Evolutionary conservation across 1,140 invertebrate genomes (phyloP).

Genomic region (Anthonomus grandis): DNA sequence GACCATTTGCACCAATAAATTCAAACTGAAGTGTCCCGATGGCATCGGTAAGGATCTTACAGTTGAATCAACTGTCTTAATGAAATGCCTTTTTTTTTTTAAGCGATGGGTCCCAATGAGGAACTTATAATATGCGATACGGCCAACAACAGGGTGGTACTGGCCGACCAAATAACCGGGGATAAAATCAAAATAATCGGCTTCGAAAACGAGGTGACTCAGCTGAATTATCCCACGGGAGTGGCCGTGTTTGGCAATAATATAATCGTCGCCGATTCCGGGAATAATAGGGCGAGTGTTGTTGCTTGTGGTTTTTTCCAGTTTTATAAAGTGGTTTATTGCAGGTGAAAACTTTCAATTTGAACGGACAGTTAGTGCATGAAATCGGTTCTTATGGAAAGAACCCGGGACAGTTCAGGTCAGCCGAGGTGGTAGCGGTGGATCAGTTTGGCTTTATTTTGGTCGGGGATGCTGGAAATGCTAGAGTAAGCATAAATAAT

Average conservation of each 20-base stretch:
- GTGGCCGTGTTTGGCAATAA: conserved; percentile 57
- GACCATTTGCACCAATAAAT: conserved; percentile 55
- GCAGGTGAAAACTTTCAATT: conserved; percentile 58
- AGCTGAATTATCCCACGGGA: conserved; percentile 65
- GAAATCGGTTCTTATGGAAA: conserved; percentile 61
- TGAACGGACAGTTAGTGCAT: conserved; percentile 51
- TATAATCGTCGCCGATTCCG: conserved; percentile 62
- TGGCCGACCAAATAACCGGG: conserved; percentile 51
- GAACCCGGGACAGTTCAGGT: conserved; percentile 61
- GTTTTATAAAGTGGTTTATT: background rate
- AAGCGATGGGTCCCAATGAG: conserved; percentile 55
- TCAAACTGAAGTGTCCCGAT: conserved; percentile 67
- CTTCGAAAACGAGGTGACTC: conserved; percentile 29
- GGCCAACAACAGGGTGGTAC: conserved; percentile 66
- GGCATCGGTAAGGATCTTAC: conserved; percentile 52
- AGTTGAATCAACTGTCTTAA: background rate
- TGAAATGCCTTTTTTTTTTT: conserved; percentile 4
- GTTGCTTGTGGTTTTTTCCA: background rate
- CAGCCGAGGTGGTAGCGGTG: conserved; percentile 65
- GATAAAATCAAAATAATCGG: conserved; percentile 30
- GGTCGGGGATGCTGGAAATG: conserved; percentile 76
- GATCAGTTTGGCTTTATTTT: conserved; percentile 69
- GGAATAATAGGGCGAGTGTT: conserved; percentile 52
- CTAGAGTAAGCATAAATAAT: conserved; percentile 47
- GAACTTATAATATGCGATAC: conserved; percentile 68